Evolutionary conservation across 2,797 vertebrate genomes (phyloP), one percentile per base, ranked within the genome.

Genomic region (Myoxocephalus aenaeus): DNA sequence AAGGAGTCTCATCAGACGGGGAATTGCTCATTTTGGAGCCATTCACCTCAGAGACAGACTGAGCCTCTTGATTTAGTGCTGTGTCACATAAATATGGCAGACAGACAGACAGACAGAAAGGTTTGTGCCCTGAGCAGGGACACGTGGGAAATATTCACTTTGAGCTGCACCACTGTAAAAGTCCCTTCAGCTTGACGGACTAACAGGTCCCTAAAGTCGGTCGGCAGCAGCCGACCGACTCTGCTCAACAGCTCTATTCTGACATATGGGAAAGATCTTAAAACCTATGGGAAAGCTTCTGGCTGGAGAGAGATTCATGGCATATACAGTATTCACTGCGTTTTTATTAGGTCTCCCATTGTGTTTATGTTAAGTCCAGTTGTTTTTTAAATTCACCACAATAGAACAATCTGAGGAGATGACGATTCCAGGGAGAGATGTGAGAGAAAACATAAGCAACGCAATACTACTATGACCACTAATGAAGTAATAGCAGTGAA

Each of bases 231-330:
- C 53, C n/a, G n/a, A n/a, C n/a, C n/a, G n/a, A n/a, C n/a, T 89
- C 65, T 87, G 78, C 88, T 83, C 73, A 77, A 87, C 77, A 69
- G 89, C 70, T 83, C 80, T 59, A 62, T 70, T 77, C 85, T n/a
- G 46, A 83, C 89, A 91, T 83, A 82, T 90, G 92, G 90, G 78
- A 91, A 87, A 87, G 68, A 83, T 80, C 72, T 85, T 9, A 12
- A 61, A 27, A 66, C 57, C 67, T 71, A 67, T 85, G 87, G 83
- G 87, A 92, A 86, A 75, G 65, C 67, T 62, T 40, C 77, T 44
- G 73, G 67, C 63, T 71, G 68, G 38, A 79, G 73, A 78, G 48
- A 73, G 18, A 62, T 77, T 83, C 46, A 40, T 59, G 78, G 68
- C 50, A 68, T 71, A 73, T 68, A 77, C 62, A 54, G 59, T 75